These are phyloP conservation scores for Otis tarda DNA, from an alignment of 2,113 vertebrate species.

Conservation along the genomic window DNA sequence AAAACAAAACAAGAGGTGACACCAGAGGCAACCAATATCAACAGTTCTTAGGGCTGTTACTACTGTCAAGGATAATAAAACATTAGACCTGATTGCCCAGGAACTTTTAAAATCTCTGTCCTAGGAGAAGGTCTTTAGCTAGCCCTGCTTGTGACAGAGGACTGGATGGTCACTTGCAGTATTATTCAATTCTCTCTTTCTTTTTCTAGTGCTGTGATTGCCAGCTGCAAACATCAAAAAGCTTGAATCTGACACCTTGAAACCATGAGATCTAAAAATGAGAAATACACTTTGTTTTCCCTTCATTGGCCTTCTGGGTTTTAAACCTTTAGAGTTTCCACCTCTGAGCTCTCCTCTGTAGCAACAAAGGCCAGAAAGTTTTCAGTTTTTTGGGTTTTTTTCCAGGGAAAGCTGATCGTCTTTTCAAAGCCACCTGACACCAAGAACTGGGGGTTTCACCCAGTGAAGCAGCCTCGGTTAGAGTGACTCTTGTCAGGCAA, in stretches of 20 bases:
- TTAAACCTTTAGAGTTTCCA: background rate
- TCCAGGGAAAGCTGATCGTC: background rate
- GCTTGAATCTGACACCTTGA: background rate
- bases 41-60: background rate
- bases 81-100: background rate
- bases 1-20: background rate
- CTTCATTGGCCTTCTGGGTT: background rate
- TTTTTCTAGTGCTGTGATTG: background rate
- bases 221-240: background rate
- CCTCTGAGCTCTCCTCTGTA: background rate
- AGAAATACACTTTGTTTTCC: background rate
- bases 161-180: background rate
- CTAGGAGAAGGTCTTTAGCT: background rate
- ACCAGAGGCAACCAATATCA: background rate
- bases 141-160: background rate
- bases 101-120: background rate
- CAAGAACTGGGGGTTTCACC: background rate
- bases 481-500: background rate
- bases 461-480: background rate
- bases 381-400: background rate
- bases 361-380: background rate
- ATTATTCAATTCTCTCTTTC: background rate
- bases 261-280: background rate
- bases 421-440: background rate
- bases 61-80: background rate